Conservation (phyloP, 2,113 vertebrate genomes). For the Nyctibius bracteatus region DNA sequence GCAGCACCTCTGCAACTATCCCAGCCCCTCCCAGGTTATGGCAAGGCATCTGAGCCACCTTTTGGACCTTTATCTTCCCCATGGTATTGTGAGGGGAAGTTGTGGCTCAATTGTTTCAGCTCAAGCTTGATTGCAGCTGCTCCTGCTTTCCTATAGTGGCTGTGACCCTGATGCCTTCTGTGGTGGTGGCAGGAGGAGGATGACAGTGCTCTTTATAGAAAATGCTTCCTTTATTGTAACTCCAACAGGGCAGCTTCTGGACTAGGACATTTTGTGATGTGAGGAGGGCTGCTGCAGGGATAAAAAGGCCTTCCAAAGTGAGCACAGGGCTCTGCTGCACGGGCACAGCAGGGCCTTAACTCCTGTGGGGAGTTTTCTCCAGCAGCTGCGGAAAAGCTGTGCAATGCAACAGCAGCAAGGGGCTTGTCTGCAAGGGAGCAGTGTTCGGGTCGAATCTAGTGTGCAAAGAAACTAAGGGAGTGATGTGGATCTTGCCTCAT, state of each 20-base stretch:
- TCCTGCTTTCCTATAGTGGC: neutral
- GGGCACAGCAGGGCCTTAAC: neutral
- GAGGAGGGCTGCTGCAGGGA: neutral
- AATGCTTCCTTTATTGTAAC: neutral
- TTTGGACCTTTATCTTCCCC: neutral
- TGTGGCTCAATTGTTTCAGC: neutral
- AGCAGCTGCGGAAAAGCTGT: neutral
- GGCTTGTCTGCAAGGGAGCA: neutral
- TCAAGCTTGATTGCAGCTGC: neutral
- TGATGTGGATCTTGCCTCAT: neutral
- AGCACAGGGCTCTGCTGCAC: fast-evolving
- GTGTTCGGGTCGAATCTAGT: fast-evolving
- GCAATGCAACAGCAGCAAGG: neutral
- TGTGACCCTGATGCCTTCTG: neutral
- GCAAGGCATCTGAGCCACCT: neutral
- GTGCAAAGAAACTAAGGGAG: neutral
- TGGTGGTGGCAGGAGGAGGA: neutral
- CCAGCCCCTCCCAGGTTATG: slow-evolving; percentile 19
- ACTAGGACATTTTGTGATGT: too few species aligned
- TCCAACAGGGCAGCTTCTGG: neutral
- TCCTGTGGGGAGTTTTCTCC: neutral
- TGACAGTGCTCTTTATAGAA: neutral
- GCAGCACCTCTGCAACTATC: neutral
- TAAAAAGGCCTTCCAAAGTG: fast-evolving
- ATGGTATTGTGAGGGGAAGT: neutral